Base-by-base conservation (phyloP, 2,797 vertebrate species). In the Chrosomus eos region DNA sequence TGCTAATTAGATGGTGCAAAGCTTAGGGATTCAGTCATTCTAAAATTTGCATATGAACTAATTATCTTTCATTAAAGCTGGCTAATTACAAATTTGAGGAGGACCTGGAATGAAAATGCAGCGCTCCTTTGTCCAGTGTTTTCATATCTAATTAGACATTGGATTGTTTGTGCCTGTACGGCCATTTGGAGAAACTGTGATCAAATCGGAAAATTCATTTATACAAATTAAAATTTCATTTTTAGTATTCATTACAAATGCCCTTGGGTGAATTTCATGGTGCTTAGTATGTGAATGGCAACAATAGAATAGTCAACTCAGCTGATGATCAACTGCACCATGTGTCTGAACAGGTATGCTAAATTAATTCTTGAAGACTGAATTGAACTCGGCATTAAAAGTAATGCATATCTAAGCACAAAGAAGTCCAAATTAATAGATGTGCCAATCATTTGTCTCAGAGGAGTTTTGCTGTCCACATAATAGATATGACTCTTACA, bases 1-100 rank as follows among this genome's bases (percentile, higher is more conserved):
- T 89, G 90, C 94, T 95, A 95, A 95, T 95, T 95, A 95, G 85
- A 76, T 88, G 88, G 88, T 78, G 90, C 89, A 88, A 86, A 91
- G 93, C 90, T 74, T 81, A 90, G 94, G 94, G 94, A 94, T 90
- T 94, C 90, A 89, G 84, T 86, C 89, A 87, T 85, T 88, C 87
- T 23, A 51, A 88, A 90, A 94, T 94, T 94, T 93, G 92, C 93
- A 94, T 93, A 91, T 89, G 85, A 91, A 86, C 92, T 92, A 91
- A 94, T 94, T 94, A 92, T 88, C 89, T 88, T 88, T 85, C 87
- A 90, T 91, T 87, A 89, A 88, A 87, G 38, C 68, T 19, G 9
- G 82, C 83, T 88, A 89, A 89, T 89, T 87, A 89, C 66, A 80
- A 83, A 81, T 88, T 73, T 81, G 51, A 78, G 45, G 40, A 68